Percentiles rank a stretch among this genome's conserved stretches.
Evolutionary conservation across 2,888 invertebrate species (phyloP).

Genomic region (Slavum lentiscoides): DNA sequence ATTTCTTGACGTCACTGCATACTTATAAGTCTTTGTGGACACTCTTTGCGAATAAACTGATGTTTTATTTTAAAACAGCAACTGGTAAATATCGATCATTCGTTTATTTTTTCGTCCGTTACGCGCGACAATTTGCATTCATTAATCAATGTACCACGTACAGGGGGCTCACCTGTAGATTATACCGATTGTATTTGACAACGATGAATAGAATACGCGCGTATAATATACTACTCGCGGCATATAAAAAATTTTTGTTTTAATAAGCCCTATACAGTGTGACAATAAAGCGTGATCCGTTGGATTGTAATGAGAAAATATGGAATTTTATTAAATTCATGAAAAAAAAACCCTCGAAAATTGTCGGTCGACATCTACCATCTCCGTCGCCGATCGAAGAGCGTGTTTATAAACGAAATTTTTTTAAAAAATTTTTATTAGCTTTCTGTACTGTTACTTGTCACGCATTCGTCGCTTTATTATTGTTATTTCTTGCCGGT

Average conservation of each 20-base stretch:
- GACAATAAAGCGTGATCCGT: neutral
- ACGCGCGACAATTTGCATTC: slow-evolving; percentile 12
- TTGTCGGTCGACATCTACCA: neutral
- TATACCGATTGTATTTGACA: slow-evolving; percentile 24
- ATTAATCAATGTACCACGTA: slow-evolving; percentile 40
- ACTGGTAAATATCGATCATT: slow-evolving; percentile 22
- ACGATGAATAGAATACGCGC: neutral
- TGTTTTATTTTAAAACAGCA: neutral
- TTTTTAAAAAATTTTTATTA: neutral
- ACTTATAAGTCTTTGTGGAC: too few species aligned
- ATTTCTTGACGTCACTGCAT: too few species aligned
- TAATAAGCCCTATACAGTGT: too few species aligned
- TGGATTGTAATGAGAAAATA: neutral
- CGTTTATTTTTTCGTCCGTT: slow-evolving; percentile 2
- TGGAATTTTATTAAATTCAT: neutral
- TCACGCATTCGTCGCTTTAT: neutral
- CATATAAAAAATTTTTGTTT: neutral
- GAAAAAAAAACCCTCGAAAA: neutral
- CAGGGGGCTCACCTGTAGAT: slow-evolving; percentile 22
- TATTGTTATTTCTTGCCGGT: slow-evolving; percentile 6
- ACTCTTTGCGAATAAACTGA: too few species aligned
- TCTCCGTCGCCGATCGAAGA: too few species aligned
- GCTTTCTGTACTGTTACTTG: neutral
- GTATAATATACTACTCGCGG: neutral
- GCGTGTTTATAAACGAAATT: neutral